Conservation (phyloP, 2,888 invertebrate genomes). For the Himalopsyche anomala region DNA sequence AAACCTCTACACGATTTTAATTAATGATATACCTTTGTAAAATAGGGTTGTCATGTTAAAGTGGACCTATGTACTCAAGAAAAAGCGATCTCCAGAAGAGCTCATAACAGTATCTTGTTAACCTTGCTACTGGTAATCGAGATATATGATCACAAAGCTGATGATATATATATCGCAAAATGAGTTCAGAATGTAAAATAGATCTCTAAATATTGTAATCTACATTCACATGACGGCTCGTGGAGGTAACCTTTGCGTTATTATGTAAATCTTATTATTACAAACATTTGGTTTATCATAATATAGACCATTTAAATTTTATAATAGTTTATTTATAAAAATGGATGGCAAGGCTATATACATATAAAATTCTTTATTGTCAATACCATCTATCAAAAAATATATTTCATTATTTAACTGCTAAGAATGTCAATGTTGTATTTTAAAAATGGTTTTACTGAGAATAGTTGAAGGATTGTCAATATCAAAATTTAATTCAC, state of each 20-base stretch:
- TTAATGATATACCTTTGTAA: not conserved
- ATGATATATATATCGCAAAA: conserved; percentile 52
- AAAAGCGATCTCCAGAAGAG: conserved; percentile 48
- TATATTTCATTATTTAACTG: not conserved
- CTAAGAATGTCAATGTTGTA: too few relatives aligned
- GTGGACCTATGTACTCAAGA: conserved; percentile 20
- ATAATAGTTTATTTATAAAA: too few relatives aligned
- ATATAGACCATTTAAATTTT: not conserved
- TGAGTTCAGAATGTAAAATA: conserved; percentile 51
- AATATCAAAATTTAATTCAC: too few relatives aligned
- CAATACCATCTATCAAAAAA: not conserved
- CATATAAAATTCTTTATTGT: not conserved
- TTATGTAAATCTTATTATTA: not conserved
- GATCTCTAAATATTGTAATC: conserved; percentile 32
- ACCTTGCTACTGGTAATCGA: conserved; percentile 63
- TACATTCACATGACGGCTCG: conserved; percentile 4
- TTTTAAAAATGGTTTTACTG: too few relatives aligned
- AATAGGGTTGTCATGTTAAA: conserved; percentile 23
- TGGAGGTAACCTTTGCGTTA: not conserved
- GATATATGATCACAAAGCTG: conserved; percentile 53
- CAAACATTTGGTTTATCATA: not conserved
- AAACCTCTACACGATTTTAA: not conserved
- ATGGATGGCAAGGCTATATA: too few relatives aligned
- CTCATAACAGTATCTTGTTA: conserved; percentile 55
- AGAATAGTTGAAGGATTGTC: too few relatives aligned